phyloP scores from a whole-genome alignment of 2,113 vertebrate species.

The Dissostichus mawsoni region DNA sequence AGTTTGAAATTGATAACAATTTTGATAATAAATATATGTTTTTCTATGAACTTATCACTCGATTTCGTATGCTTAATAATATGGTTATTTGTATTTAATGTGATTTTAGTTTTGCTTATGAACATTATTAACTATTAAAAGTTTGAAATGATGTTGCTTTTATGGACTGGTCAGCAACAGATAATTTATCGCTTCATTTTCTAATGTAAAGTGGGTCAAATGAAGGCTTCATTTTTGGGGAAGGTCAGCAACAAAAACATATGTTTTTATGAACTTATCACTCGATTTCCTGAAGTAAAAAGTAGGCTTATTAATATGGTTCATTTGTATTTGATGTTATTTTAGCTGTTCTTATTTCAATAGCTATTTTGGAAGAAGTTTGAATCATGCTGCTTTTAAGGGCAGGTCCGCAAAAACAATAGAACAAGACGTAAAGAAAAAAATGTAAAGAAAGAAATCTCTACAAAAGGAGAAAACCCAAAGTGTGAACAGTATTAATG shows the following conservation, averaged over 20 bases:
- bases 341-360: background rate
- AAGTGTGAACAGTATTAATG: constrained; percentile 23
- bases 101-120: background rate
- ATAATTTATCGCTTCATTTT: too few species aligned
- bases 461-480: background rate
- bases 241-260: background rate
- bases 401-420: too few species aligned
- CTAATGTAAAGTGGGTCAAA: too few species aligned
- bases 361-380: background rate
- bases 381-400: background rate
- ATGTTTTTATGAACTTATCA: too few species aligned
- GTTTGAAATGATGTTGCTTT: background rate
- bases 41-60: too few species aligned
- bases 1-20: background rate
- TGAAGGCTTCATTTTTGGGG: too few species aligned
- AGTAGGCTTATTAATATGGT: background rate
- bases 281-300: background rate
- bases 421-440: background rate
- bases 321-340: background rate
- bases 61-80: background rate
- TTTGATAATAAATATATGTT: background rate
- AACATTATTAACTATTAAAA: background rate
- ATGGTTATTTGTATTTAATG: background rate
- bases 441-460: background rate
- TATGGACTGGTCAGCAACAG: too few species aligned